Evolutionary conservation across 2,888 invertebrate species (phyloP).

Genomic region (Trichogramma dendrolimi): DNA sequence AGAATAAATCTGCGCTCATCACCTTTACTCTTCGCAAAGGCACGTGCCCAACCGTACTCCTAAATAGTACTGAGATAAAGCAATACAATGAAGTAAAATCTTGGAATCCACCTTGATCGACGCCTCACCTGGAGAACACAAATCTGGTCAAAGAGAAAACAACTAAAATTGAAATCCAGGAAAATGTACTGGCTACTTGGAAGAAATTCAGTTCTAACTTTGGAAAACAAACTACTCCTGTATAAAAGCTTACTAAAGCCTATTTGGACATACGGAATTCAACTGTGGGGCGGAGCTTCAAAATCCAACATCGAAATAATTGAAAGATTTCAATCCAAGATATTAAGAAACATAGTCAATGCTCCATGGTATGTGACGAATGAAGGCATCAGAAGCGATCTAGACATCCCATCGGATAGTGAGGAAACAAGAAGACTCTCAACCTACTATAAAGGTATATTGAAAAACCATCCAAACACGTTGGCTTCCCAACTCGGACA

Average conservation of each 20-base stretch:
- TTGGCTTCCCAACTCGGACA: too few relatives aligned
- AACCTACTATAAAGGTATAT: too few relatives aligned
- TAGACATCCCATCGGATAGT: background rate
- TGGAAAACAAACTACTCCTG: too few relatives aligned
- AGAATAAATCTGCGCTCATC: background rate
- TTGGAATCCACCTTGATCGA: background rate
- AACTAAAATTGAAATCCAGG: background rate
- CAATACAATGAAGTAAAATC: background rate
- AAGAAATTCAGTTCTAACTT: too few relatives aligned
- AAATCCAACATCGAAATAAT: background rate
- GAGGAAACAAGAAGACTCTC: too few relatives aligned
- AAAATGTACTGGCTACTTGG: too few relatives aligned
- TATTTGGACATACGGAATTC: constrained; percentile 1
- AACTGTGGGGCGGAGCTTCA: background rate
- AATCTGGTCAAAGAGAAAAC: background rate
- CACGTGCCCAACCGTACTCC: background rate
- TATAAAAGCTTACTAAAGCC: background rate
- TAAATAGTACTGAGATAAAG: background rate
- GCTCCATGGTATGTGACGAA: constrained; percentile 4
- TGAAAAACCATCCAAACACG: too few relatives aligned
- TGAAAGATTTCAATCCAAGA: constrained; percentile 2
- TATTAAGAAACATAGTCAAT: background rate
- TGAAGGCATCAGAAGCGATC: background rate
- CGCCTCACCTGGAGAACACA: background rate
- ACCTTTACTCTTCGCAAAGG: background rate